Conservation (phyloP, 2,113 vertebrate genomes). For the Orycteropus afer region DNA sequence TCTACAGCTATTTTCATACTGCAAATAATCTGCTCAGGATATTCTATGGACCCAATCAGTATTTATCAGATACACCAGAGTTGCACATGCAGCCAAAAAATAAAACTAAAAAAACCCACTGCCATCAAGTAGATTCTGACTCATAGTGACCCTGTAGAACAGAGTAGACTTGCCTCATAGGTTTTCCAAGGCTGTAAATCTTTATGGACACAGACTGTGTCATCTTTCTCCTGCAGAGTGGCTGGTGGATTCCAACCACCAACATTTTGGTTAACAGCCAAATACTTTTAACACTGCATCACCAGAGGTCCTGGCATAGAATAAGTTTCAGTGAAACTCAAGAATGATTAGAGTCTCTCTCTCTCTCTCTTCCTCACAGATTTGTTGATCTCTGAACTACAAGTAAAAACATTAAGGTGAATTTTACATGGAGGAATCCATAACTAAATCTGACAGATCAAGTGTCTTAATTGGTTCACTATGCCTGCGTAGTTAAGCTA, state of each 20-base stretch:
- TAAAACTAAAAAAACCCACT: too few species aligned
- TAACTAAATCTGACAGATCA: neutral
- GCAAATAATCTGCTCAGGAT: neutral
- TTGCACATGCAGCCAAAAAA: rapidly evolving
- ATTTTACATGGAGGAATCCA: neutral
- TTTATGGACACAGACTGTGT: too few species aligned
- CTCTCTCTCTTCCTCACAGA: neutral
- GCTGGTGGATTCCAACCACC: too few species aligned
- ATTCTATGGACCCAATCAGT: neutral
- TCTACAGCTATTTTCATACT: neutral
- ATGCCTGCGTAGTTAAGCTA: neutral
- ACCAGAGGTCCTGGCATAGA: too few species aligned
- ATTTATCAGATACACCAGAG: neutral
- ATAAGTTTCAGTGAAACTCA: too few species aligned
- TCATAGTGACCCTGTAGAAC: too few species aligned
- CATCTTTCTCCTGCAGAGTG: too few species aligned
- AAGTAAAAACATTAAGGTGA: neutral
- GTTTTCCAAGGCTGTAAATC: too few species aligned
- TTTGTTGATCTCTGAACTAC: neutral
- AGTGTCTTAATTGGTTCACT: neutral
- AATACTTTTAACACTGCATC: too few species aligned
- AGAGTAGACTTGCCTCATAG: too few species aligned
- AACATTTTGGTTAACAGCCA: too few species aligned
- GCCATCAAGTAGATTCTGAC: too few species aligned
- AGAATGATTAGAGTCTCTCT: neutral